phyloP scores from a whole-genome alignment of 1,140 invertebrate species.

The Lordiphosa clarofinis region DNA sequence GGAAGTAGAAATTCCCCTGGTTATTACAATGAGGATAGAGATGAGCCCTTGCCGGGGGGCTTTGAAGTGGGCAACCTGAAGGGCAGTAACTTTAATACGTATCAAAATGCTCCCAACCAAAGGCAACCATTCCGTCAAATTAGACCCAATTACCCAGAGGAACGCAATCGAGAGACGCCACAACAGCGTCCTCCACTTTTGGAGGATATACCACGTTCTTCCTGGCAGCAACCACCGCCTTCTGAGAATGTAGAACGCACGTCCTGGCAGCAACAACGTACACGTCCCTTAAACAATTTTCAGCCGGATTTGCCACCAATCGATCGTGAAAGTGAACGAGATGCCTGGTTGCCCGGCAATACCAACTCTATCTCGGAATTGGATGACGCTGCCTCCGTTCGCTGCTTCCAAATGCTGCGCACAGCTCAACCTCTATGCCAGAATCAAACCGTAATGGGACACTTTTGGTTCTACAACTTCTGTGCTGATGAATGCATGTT shows the following conservation, averaged over 20 bases:
- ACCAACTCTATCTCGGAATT: neutral
- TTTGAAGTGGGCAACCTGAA: constrained; percentile 52
- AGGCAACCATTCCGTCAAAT: neutral
- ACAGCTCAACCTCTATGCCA: constrained; percentile 29
- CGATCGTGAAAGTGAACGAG: neutral
- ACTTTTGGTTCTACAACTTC: constrained; percentile 75
- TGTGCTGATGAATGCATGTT: constrained; percentile 66
- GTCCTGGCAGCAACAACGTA: constrained; percentile 23
- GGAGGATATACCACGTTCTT: constrained; percentile 26
- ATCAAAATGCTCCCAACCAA: neutral
- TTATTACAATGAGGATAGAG: constrained; percentile 17
- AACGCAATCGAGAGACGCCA: neutral
- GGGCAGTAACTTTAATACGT: constrained; percentile 23
- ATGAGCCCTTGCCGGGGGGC: neutral
- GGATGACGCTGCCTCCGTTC: constrained; percentile 25
- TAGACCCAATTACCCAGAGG: neutral
- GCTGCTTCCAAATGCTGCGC: constrained; percentile 50
- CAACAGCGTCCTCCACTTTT: constrained; percentile 21
- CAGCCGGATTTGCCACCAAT: neutral
- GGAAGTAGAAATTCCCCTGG: constrained; percentile 10
- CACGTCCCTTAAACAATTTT: constrained; percentile 6
- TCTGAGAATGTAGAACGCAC: constrained; percentile 19
- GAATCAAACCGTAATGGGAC: constrained; percentile 40
- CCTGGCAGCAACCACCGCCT: constrained; percentile 25
- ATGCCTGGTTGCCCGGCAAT: constrained; percentile 13